Conservation (phyloP, 64 coral and sea anemone species). For the Montipora foliosa region DNA sequence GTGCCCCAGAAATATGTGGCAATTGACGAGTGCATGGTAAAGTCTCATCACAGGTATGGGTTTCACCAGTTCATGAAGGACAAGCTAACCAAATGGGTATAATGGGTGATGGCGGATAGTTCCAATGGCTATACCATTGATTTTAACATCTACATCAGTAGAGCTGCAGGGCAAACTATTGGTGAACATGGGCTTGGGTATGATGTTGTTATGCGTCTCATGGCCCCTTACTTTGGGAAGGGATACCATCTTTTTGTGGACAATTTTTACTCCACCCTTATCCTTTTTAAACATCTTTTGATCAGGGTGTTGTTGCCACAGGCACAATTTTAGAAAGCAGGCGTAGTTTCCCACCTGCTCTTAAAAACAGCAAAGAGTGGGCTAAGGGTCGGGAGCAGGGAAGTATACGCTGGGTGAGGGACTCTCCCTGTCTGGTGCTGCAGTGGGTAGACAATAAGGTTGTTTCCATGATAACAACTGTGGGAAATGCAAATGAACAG, state of each 20-base stretch:
- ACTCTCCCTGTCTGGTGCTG: constrained; percentile 30
- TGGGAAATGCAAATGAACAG: constrained; percentile 60
- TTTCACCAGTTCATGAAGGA: too few species aligned
- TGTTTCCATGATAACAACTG: constrained; percentile 43
- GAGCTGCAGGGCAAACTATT: too few species aligned
- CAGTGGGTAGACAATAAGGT: constrained; percentile 38
- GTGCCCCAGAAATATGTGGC: too few species aligned
- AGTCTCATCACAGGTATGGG: too few species aligned
- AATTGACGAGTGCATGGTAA: too few species aligned
- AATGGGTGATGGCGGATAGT: too few species aligned
- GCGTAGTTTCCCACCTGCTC: constrained; percentile 4
- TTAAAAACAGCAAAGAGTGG: constrained; percentile 49
- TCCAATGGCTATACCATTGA: too few species aligned
- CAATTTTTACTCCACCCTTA: constrained; percentile 49
- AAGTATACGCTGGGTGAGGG: constrained; percentile 59
- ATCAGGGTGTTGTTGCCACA: not conserved
- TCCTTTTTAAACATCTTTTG: constrained; percentile 45
- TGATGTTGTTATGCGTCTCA: not conserved
- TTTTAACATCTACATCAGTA: too few species aligned
- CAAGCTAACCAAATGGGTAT: too few species aligned
- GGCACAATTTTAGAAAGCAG: constrained; percentile 14
- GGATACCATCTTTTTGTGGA: constrained; percentile 57
- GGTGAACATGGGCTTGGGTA: too few species aligned
- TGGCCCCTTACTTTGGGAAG: constrained; percentile 6
- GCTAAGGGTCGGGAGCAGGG: constrained; percentile 8